These are phyloP conservation scores for Mamestra configurata DNA, from an alignment of 1,140 invertebrate species.

Conservation along the genomic window DNA sequence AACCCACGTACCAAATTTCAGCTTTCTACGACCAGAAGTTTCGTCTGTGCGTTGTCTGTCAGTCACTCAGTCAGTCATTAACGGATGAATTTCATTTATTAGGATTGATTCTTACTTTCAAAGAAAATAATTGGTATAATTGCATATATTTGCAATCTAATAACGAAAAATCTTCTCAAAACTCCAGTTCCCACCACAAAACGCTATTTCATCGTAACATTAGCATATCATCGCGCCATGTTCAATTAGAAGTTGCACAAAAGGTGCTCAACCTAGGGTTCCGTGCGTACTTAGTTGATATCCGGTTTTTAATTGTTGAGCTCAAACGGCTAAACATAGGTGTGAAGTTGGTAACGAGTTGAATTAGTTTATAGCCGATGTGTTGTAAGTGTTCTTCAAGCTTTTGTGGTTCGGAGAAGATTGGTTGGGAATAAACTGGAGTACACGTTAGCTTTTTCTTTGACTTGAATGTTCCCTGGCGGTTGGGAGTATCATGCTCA, in stretches of 20 bases:
- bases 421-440: neutral
- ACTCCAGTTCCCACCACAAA: neutral
- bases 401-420: neutral
- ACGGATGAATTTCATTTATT: no score
- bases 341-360: neutral
- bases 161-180: no score
- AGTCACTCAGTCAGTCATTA: no score
- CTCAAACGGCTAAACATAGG: neutral
- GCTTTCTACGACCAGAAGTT: no score
- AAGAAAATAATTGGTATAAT: no score
- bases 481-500: no score
- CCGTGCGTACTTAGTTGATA: neutral
- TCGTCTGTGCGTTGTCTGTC: no score
- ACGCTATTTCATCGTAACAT: neutral
- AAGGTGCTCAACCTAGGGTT: neutral
- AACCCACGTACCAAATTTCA: no score
- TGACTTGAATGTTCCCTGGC: no score
- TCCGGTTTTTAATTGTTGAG: conserved; percentile 24
- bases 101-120: no score
- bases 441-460: no score
- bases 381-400: neutral
- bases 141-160: no score
- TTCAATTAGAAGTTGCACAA: conserved; percentile 34
- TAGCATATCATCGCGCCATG: conserved; percentile 19
- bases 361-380: neutral